Percentiles rank a stretch among this genome's conserved stretches.
These are phyloP conservation scores for Vanessa cardui DNA, from an alignment of 2,888 invertebrate species.

Conservation along the genomic window DNA sequence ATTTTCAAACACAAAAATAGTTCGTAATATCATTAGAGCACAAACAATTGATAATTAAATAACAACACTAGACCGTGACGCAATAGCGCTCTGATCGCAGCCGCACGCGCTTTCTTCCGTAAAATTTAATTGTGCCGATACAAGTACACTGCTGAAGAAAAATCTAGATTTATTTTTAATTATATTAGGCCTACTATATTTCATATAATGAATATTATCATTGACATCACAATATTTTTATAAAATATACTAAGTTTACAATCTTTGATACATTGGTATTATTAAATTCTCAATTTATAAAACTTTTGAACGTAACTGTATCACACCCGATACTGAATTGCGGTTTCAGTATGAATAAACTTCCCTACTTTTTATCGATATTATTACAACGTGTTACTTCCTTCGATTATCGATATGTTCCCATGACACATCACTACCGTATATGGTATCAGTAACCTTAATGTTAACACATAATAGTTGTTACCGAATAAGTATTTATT, in stretches of 20 bases:
- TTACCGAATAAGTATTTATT: neutral
- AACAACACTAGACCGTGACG: conserved; percentile 38
- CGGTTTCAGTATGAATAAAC: conserved; percentile 21
- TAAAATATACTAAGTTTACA: no score
- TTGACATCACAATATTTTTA: no score
- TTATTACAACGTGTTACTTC: conserved; percentile 6
- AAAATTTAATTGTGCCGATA: conserved; percentile 62
- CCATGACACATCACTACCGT: conserved; percentile 4
- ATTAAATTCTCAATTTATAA: neutral
- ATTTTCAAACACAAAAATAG: neutral
- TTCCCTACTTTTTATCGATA: conserved; percentile 38
- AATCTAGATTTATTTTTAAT: neutral
- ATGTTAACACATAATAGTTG: neutral
- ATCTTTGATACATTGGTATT: no score
- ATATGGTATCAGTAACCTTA: conserved; percentile 9
- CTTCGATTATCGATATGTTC: neutral
- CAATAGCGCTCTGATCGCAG: conserved; percentile 56
- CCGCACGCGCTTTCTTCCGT: conserved; percentile 70
- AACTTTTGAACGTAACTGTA: conserved; percentile 15
- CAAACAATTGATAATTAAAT: conserved; percentile 20
- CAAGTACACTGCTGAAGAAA: conserved; percentile 9
- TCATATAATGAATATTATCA: no score
- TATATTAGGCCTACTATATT: no score
- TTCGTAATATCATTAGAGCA: conserved; percentile 12
- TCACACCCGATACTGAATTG: conserved; percentile 4